Evolutionary conservation across 2,888 invertebrate species (phyloP).

Genomic region (Phania funesta): DNA sequence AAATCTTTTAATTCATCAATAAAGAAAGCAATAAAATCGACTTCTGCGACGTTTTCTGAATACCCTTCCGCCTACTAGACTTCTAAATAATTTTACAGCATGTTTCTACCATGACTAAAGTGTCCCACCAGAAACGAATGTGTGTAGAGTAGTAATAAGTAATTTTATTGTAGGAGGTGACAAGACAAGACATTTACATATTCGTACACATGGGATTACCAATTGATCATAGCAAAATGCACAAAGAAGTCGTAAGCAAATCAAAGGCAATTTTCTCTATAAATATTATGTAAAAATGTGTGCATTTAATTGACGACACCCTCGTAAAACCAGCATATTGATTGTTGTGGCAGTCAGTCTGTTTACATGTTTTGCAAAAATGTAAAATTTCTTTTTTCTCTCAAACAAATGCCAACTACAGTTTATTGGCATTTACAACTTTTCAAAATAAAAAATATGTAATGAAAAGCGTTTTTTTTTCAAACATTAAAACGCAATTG

Average conservation of each 20-base stretch:
- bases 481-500: constrained; percentile 31
- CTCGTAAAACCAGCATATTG: constrained; percentile 29
- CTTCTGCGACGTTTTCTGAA: too few relatives aligned
- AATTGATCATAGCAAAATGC: constrained; percentile 1
- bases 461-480: neutral
- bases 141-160: too few relatives aligned
- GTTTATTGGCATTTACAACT: constrained; percentile 57
- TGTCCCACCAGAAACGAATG: too few relatives aligned
- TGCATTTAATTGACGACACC: constrained; percentile 47
- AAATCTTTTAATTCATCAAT: too few relatives aligned
- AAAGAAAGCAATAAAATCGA: too few relatives aligned
- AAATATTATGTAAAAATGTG: neutral
- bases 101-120: too few relatives aligned
- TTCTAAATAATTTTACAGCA: too few relatives aligned
- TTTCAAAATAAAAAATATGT: neutral
- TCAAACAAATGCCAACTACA: constrained; percentile 39
- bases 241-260: neutral
- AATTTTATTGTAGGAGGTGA: too few relatives aligned
- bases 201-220: neutral
- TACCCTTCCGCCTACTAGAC: too few relatives aligned
- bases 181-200: too few relatives aligned
- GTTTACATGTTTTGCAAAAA: constrained; percentile 27
- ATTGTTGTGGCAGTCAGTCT: constrained; percentile 15
- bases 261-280: neutral
- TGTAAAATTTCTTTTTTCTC: constrained; percentile 11